phyloP scores from a whole-genome alignment of 2,888 invertebrate species.

The Peribatodes rhomboidaria region DNA sequence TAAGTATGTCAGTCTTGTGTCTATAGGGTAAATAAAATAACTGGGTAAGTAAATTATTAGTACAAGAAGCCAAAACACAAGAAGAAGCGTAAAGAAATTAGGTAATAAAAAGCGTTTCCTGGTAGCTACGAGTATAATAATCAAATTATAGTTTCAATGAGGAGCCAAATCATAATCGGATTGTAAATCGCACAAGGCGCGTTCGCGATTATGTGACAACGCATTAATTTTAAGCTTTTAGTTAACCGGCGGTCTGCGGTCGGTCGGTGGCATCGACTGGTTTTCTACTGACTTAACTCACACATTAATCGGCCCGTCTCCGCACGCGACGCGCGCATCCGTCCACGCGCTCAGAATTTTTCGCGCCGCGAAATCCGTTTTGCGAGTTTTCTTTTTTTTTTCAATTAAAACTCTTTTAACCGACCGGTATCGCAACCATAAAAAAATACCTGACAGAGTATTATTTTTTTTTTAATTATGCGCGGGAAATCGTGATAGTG shows the following conservation, averaged over 20 bases:
- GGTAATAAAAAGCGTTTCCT: neutral
- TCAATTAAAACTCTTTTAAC: conserved; percentile 43
- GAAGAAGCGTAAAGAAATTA: neutral
- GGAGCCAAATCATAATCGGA: conserved; percentile 40
- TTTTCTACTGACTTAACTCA: conserved; percentile 68
- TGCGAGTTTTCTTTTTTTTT: conserved; percentile 40
- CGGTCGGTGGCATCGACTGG: conserved; percentile 58
- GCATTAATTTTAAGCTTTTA: conserved; percentile 35
- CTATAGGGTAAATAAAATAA: neutral
- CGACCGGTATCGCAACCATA: conserved; percentile 31
- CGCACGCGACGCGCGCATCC: conserved; percentile 80
- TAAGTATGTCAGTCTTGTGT: neutral
- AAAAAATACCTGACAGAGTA: conserved; percentile 47
- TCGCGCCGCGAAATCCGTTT: conserved; percentile 72
- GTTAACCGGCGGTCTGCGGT: conserved; percentile 42
- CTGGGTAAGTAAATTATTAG: too few species aligned
- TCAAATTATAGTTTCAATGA: conserved; percentile 25
- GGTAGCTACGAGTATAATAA: conserved; percentile 12
- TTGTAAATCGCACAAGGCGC: conserved; percentile 43
- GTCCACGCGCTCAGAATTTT: conserved; percentile 69
- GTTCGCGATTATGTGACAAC: conserved; percentile 43
- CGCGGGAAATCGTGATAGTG: conserved; percentile 54
- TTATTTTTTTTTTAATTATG: conserved; percentile 23
- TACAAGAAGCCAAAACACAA: neutral
- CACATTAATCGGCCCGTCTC: conserved; percentile 71